Evolutionary conservation across 1,140 invertebrate genomes (phyloP), one percentile per base, ranked within the genome.

Genomic region (Thaumatotibia leucotreta): DNA sequence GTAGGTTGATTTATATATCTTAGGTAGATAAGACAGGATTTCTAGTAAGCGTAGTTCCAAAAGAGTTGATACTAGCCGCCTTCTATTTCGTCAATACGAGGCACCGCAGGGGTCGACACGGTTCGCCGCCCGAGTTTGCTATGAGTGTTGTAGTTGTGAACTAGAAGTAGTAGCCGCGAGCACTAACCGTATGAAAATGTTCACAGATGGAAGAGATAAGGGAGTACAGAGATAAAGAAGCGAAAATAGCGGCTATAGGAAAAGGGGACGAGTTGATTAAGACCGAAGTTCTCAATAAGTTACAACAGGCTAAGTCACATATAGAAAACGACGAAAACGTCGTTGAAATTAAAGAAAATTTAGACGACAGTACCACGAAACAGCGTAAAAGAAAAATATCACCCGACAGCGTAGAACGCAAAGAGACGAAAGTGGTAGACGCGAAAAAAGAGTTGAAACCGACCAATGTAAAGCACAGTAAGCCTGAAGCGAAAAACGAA

Each of bases 251-350:
- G 1, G 84, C 80, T 11, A 68, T 87, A 32, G 70, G 79, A 1
- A 76, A 83, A 68, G 84, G 78, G n/a, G 77, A 87, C 68, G 83
- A 83, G 31, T 45, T 84, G 35, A 84, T 87, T 10, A 80, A 83
- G 61, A 61, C 67, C 0, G 84, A 87, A 68, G 82, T 87, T 20
- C 72, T 87, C 9, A n/a, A 58, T 0, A 84, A 84, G 62, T 35
- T 84, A 5, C 73, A 83, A 65, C 67, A 79, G 58, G 73, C 80
- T 1, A 74, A 80, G 50, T 39, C 66, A 1, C 45, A 73, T 4
- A 70, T 72, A 1, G 72, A 75, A 24, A 69, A 74, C 8, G 74
- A 76, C 45, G 68, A 69, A 0, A 61, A 70, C 6, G 33, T 24
- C 1, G 14, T 52, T 0, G 65, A 70, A 22, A 9, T 11, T 45